phyloP scores from a whole-genome alignment of 1,140 invertebrate species.

The Pogonus chalceus region DNA sequence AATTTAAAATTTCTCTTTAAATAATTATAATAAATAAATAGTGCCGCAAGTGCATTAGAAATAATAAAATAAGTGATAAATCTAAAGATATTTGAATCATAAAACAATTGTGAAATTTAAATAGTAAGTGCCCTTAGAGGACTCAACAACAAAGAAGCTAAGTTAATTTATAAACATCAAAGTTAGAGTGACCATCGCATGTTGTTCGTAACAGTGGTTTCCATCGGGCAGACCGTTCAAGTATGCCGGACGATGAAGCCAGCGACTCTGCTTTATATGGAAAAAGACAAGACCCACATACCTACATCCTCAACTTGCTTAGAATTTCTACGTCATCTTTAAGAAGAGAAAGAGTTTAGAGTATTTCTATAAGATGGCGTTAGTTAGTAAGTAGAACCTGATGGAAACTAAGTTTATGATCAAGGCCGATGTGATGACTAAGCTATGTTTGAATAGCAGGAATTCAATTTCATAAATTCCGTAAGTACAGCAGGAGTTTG shows the following conservation, averaged over 20 bases:
- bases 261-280: background rate
- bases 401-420: background rate
- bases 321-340: background rate
- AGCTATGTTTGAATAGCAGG: no score
- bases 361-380: background rate
- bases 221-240: constrained; percentile 2
- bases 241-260: background rate
- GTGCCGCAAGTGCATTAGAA: no score
- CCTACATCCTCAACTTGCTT: background rate
- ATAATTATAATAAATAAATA: no score
- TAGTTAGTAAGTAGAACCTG: background rate
- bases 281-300: constrained; percentile 3
- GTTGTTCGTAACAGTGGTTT: background rate
- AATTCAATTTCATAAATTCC: no score
- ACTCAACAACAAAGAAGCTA: background rate
- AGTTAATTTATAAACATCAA: background rate
- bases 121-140: background rate
- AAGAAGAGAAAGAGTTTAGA: background rate
- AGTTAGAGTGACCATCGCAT: background rate
- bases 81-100: no score
- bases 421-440: no score
- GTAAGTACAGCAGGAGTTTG: no score
- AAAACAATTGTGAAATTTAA: background rate
- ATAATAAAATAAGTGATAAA: no score
- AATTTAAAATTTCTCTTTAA: background rate